A percentile compares a stretch with the other conserved stretches of the same genome.
These are phyloP conservation scores for Synanthedon vespiformis DNA, from an alignment of 2,888 invertebrate genomes.

Conservation along the genomic window DNA sequence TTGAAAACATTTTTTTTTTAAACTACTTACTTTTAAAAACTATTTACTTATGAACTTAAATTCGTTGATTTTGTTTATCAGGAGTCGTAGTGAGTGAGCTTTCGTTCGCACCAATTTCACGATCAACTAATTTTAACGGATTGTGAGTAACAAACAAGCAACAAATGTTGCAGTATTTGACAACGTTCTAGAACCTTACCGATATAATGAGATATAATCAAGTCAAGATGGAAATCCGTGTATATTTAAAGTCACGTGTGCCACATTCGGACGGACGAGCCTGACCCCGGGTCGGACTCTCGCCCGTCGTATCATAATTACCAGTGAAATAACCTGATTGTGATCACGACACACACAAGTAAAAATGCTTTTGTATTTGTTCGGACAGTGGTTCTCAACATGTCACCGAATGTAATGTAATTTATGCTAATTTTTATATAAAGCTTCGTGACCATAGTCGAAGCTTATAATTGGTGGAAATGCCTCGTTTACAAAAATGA, in stretches of 20 bases:
- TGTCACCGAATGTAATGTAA: slow-evolving; percentile 2
- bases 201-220: slow-evolving; percentile 45
- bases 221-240: slow-evolving; percentile 39
- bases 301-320: slow-evolving; percentile 65
- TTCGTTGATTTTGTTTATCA: too few relatives aligned
- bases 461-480: too few relatives aligned
- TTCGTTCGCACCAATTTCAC: too few relatives aligned
- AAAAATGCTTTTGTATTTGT: slow-evolving; percentile 33
- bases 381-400: slow-evolving; percentile 33
- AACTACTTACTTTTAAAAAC: too few relatives aligned
- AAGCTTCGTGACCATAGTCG: too few relatives aligned
- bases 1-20: too few relatives aligned
- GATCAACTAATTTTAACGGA: too few relatives aligned
- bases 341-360: slow-evolving; percentile 63
- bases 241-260: slow-evolving; percentile 42
- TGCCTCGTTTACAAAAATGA: too few relatives aligned
- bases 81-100: too few relatives aligned
- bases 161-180: too few relatives aligned
- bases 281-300: slow-evolving; percentile 61
- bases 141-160: too few relatives aligned
- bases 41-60: too few relatives aligned
- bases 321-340: slow-evolving; percentile 70
- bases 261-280: slow-evolving; percentile 32
- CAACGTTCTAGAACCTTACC: slow-evolving; percentile 1
- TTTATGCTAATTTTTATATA: neutral